These are phyloP conservation scores for Nebria brevicollis DNA, from an alignment of 2,888 invertebrate genomes.

Conservation along the genomic window DNA sequence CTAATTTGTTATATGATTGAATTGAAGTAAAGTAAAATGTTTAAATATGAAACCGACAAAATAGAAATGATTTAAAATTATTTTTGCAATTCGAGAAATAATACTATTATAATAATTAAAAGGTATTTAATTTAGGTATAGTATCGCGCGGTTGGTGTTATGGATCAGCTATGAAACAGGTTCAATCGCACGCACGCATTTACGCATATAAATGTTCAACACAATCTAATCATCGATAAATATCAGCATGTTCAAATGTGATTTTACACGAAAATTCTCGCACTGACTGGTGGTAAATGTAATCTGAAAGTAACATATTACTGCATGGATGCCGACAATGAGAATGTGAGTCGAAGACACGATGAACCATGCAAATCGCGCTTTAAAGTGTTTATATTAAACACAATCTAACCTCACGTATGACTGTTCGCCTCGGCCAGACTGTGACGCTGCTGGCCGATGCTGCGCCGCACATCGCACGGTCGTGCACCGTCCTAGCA, in stretches of 20 bases:
- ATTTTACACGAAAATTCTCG: conserved; percentile 45
- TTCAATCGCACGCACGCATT: not conserved
- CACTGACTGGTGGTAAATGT: conserved; percentile 27
- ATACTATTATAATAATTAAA: conserved; percentile 2
- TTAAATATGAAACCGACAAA: not conserved
- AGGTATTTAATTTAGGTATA: not conserved
- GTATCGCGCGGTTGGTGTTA: not conserved
- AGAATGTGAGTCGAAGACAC: conserved; percentile 51
- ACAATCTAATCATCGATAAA: conserved; percentile 47
- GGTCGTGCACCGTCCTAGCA: conserved; percentile 58
- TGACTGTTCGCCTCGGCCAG: conserved; percentile 27
- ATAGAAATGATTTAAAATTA: not conserved
- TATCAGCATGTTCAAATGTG: conserved; percentile 44
- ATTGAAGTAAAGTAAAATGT: not conserved
- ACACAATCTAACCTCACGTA: conserved; percentile 32
- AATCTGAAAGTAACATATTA: conserved; percentile 41
- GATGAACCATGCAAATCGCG: conserved; percentile 48
- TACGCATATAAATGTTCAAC: conserved; percentile 22
- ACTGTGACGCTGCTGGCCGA: conserved; percentile 29
- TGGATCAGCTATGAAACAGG: not conserved
- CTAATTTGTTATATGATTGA: too few relatives aligned
- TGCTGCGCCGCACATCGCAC: conserved; percentile 23
- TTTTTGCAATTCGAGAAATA: not conserved
- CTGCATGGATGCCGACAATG: conserved; percentile 54
- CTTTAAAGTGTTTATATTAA: conserved; percentile 24